Evolutionary conservation across 2,888 invertebrate genomes (phyloP), one percentile per base, ranked within the genome.

Genomic region (Litoditis marina): DNA sequence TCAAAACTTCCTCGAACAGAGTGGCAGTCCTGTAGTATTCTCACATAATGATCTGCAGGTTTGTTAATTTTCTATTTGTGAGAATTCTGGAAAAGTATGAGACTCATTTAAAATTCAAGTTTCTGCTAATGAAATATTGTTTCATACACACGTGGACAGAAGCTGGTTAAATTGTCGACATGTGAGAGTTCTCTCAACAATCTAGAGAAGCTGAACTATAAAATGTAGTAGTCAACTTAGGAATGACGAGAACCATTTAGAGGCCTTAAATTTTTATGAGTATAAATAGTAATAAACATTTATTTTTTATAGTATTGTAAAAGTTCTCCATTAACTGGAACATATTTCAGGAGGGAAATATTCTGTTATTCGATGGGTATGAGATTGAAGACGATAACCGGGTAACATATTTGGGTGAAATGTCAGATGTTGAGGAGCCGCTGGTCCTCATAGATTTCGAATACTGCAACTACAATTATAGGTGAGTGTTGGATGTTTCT

Each of bases 1-100:
- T 25, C 69, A 77, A 34, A 59, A 64, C 39, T 77, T 75, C 52
- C 55, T 77, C n/a, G 36, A 64, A 25, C 50, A 65, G 8, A 65
- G 65, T 50, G 59, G 58, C 34, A 72, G 71, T 44, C 91, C 92
- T 0, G 91, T 93, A 0, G 89, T 80, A 7, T 84, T 84, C 69
- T 82, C 81, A 54, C 84, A 84, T 67, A 83, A 83, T 65, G 84
- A 84, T 66, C 55, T 84, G n/a, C 83, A 84, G 71, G 78, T 71
- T 30, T 62, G 66, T 19, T 19, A 49, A 31, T 51, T 51, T 51
- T 27, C 16, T 51, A 13, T n/a, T n/a, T n/a, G n/a, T n/a, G n/a
- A n/a, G n/a, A n/a, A n/a, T n/a, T n/a, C n/a, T n/a, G n/a, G n/a
- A n/a, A n/a, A n/a, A n/a, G n/a, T n/a, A n/a, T n/a, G n/a, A n/a